phyloP scores from a whole-genome alignment of 2,888 invertebrate genomes.

The Sycophila texana region DNA sequence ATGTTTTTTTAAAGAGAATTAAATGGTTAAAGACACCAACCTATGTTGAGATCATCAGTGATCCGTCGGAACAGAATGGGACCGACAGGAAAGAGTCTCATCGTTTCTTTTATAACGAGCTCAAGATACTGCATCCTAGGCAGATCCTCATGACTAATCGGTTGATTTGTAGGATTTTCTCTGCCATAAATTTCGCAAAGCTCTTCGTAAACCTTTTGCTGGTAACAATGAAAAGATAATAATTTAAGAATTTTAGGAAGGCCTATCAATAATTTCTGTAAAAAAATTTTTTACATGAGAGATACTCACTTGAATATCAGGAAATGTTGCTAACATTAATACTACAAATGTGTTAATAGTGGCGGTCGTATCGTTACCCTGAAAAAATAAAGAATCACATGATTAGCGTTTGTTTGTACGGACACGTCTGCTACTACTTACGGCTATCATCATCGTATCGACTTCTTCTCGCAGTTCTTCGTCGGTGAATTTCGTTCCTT shows the following conservation, averaged over 20 bases:
- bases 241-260: no score
- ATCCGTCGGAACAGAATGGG: slow-evolving; percentile 77
- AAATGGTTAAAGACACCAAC: slow-evolving; percentile 63
- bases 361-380: slow-evolving; percentile 65
- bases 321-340: slow-evolving; percentile 61
- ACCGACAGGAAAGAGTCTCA: slow-evolving; percentile 79
- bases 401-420: background rate
- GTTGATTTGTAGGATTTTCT: slow-evolving; percentile 69
- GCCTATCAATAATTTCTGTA: background rate
- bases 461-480: slow-evolving; percentile 79
- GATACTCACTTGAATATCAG: slow-evolving; percentile 61
- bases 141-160: slow-evolving; percentile 76
- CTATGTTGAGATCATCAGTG: slow-evolving; percentile 76
- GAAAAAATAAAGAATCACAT: slow-evolving; percentile 7
- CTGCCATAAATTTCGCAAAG: slow-evolving; percentile 75
- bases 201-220: slow-evolving; percentile 75
- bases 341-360: slow-evolving; percentile 59
- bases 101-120: slow-evolving; percentile 79
- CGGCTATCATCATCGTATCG: slow-evolving; percentile 78
- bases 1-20: no score
- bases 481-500: slow-evolving; percentile 77
- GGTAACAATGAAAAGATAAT: background rate
- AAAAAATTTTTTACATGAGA: background rate
- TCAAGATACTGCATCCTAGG: slow-evolving; percentile 78
- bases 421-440: slow-evolving; percentile 67